Percentiles rank a stretch among this genome's conserved stretches.
Evolutionary conservation across 2,888 invertebrate species (phyloP).

Genomic region (Nebria salina): DNA sequence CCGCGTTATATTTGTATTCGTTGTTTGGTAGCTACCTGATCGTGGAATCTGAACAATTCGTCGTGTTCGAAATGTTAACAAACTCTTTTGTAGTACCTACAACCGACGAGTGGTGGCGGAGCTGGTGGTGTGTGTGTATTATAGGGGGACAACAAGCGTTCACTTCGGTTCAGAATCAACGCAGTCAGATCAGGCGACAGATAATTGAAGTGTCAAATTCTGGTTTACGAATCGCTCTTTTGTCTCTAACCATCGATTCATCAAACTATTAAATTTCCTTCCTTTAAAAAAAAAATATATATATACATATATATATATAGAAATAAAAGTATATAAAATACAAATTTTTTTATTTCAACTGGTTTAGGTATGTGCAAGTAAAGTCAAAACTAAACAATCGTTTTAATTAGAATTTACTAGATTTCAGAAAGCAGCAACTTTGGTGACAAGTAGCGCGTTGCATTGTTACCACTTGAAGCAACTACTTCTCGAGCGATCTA

Average conservation of each 20-base stretch:
- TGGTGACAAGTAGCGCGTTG: not conserved
- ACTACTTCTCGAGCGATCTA: not conserved
- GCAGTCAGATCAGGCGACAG: not conserved
- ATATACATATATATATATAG: too few relatives aligned
- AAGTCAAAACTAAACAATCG: not conserved
- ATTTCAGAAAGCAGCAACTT: not conserved
- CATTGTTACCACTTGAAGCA: not conserved
- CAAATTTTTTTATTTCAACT: too few relatives aligned
- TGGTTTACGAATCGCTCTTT: not conserved
- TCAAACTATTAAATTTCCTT: not conserved
- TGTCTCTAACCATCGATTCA: not conserved
- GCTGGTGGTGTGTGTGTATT: not conserved
- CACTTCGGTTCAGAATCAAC: not conserved
- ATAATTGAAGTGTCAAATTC: not conserved
- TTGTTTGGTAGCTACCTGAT: not conserved
- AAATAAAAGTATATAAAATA: too few relatives aligned
- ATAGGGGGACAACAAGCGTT: not conserved
- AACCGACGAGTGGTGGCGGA: not conserved
- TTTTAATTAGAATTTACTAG: not conserved
- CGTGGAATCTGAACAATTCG: not conserved
- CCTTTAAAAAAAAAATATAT: not conserved
- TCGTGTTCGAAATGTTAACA: not conserved
- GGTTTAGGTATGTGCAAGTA: too few relatives aligned
- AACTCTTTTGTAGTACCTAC: not conserved
- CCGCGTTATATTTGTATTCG: not conserved